phyloP scores from a whole-genome alignment of 2,113 vertebrate genomes.

The Protobothrops flavoviridis region DNA sequence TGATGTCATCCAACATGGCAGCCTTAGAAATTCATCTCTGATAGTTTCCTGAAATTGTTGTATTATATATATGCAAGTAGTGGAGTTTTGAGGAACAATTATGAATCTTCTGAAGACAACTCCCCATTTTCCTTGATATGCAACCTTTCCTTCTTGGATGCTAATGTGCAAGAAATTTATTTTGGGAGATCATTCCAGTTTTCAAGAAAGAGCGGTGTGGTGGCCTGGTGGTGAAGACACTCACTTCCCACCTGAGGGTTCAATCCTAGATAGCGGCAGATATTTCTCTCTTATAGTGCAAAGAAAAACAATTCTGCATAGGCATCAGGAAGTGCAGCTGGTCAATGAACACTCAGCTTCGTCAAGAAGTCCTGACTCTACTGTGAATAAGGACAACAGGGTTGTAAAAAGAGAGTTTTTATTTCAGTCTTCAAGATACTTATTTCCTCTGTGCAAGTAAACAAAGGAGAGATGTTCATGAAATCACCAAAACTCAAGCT shows the following conservation, averaged over 20 bases:
- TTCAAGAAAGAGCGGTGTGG: not conserved
- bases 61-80: not conserved
- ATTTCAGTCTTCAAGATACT: not conserved
- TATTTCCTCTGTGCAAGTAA: not conserved
- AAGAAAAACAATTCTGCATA: no score
- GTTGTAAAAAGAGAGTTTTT: no score
- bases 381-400: no score
- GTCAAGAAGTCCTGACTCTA: no score
- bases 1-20: not conserved
- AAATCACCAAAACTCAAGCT: not conserved
- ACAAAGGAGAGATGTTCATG: not conserved
- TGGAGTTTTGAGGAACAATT: not conserved
- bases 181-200: not conserved
- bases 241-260: no score
- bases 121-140: not conserved
- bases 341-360: no score
- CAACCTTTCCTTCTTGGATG: not conserved
- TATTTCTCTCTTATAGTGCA: no score
- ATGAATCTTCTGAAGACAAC: not conserved
- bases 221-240: no score
- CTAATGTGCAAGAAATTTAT: not conserved
- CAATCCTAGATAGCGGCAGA: no score
- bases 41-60: not conserved
- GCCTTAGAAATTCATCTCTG: not conserved
- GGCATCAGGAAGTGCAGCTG: no score